A percentile compares a stretch with the other conserved stretches of the same genome.
Evolutionary conservation across 2,888 invertebrate species (phyloP).

Genomic region (Clunio marinus): DNA sequence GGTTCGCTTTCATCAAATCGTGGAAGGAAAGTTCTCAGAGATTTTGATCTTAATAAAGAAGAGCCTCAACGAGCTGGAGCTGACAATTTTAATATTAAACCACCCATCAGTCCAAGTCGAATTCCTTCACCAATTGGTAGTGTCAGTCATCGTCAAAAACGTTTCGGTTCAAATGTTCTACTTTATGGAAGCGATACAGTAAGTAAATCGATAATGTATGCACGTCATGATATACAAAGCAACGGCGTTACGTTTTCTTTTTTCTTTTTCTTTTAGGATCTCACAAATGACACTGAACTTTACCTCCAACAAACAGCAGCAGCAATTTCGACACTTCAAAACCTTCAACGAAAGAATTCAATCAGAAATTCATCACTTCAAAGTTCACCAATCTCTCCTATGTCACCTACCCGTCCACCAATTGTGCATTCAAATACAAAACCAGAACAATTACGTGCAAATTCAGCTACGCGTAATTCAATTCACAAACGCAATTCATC

Average conservation of each 20-base stretch:
- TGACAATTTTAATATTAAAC: constrained; percentile 41
- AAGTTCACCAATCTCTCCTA: constrained; percentile 7
- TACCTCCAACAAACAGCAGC: constrained; percentile 56
- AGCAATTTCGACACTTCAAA: constrained; percentile 48
- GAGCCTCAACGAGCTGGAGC: constrained; percentile 8
- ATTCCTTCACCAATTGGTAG: constrained; percentile 71
- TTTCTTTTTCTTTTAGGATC: constrained; percentile 51
- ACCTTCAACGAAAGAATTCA: constrained; percentile 43
- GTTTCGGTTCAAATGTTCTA: constrained; percentile 49
- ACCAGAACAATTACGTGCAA: constrained; percentile 41
- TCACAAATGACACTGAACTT: constrained; percentile 53
- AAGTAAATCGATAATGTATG: background rate
- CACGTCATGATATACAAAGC: background rate
- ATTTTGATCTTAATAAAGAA: constrained; percentile 22
- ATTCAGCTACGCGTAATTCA: constrained; percentile 15
- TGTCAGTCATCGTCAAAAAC: constrained; percentile 45
- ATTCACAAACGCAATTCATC: constrained; percentile 43
- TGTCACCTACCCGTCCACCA: constrained; percentile 19
- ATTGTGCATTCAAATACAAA: background rate
- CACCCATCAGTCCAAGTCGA: constrained; percentile 60
- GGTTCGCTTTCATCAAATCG: constrained; percentile 24
- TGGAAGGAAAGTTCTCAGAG: constrained; percentile 14
- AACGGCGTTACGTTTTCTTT: background rate
- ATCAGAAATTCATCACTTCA: constrained; percentile 25
- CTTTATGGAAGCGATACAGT: constrained; percentile 43